A percentile compares a stretch with the other conserved stretches of the same genome.
Evolutionary conservation across 1,140 invertebrate genomes (phyloP).

Genomic region (Mya arenaria): DNA sequence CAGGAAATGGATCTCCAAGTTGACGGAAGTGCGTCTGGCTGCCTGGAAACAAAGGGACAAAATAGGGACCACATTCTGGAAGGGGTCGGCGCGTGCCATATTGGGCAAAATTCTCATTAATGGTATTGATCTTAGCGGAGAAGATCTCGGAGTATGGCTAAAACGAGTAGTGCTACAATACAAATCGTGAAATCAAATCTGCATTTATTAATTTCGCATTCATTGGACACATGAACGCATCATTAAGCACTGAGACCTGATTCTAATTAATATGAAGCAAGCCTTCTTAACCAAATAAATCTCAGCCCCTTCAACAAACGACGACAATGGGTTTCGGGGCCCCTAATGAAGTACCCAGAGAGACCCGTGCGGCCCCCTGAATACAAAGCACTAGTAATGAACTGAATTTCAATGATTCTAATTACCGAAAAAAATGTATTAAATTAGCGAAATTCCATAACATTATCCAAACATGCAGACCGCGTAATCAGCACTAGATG

Average conservation of each 20-base stretch:
- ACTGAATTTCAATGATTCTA: slow-evolving; percentile 27
- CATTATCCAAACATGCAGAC: neutral
- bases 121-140: too few relatives aligned
- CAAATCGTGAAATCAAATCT: slow-evolving; percentile 26
- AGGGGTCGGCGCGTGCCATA: too few relatives aligned
- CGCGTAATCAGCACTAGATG: neutral
- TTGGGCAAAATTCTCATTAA: too few relatives aligned
- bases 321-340: slow-evolving; percentile 2
- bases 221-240: slow-evolving; percentile 12
- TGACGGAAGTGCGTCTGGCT: slow-evolving; percentile 14
- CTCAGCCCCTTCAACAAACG: neutral
- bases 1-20: slow-evolving; percentile 18
- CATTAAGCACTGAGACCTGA: slow-evolving; percentile 3
- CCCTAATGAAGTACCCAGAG: slow-evolving; percentile 13
- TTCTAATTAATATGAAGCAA: slow-evolving; percentile 3
- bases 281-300: slow-evolving; percentile 32
- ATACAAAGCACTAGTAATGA: neutral
- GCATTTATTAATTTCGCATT: slow-evolving; percentile 54
- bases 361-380: neutral
- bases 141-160: too few relatives aligned
- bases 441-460: slow-evolving; percentile 14
- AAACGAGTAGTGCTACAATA: too few relatives aligned
- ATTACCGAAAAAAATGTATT: neutral
- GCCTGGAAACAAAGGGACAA: slow-evolving; percentile 43
- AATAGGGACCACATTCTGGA: too few relatives aligned